Base-by-base conservation (phyloP, 2,888 invertebrate species). In the Lochmaea capreae region DNA sequence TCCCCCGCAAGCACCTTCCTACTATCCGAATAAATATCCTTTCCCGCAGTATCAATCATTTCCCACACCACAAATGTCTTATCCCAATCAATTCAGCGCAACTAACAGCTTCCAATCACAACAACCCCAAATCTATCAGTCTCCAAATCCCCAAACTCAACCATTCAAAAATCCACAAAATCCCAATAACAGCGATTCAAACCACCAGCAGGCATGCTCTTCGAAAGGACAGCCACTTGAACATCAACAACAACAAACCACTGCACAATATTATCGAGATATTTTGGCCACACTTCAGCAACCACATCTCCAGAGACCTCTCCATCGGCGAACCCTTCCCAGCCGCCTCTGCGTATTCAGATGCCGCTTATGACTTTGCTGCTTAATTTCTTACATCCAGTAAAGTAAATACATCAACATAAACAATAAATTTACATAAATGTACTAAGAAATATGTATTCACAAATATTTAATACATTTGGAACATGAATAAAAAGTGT, bases 21-120 rank as follows among this genome's bases (percentile, higher is more conserved):
- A 58, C 67, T 67, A 22, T 66, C 57, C 33, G 18, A 14, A 39
- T 14, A 52, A 67, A 57, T 57, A 39, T 65, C 39, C 52, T 4
- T 57, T 54, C 18, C 57, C 54, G 16, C 67, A 33, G 57, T 39
- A 33, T 57, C 67, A 42, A 54, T 67, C 57, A 67, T 57, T 54
- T 67, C 54, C 67, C 67, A 67, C 67, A 67, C 39, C 39, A 39
- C 67, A 42, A 67, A 67, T 67, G 67, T 54, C 67, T 42, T 57
- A 67, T 67, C 26, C 67, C 67, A 54, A 67, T 67, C 54, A 52
- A 67, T 67, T 67, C 33, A 57, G 67, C 57, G 9, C 67, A 54
- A 57, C 10, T 57, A 67, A 67, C 67, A 57, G 42, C 54, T 67
- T 57, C 18, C 54, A 54, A 67, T 16, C 67, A 54, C 57, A 67